Evolutionary conservation across 2,888 invertebrate genomes (phyloP).

Genomic region (Caenorhabditis sp.): DNA sequence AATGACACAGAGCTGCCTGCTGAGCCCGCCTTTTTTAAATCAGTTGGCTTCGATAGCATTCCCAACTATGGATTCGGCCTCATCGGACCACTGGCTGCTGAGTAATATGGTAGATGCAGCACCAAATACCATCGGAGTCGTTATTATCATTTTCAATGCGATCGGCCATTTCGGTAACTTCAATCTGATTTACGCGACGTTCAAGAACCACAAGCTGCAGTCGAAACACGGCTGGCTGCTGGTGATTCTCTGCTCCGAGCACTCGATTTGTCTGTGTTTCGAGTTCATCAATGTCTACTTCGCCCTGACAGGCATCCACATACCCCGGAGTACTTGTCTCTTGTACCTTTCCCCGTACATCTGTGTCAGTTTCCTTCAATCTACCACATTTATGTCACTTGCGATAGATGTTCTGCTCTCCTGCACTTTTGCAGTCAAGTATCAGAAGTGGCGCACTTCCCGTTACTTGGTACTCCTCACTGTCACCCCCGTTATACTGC

Average conservation of each 20-base stretch:
- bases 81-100: slow-evolving; percentile 21
- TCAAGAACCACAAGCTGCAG: slow-evolving; percentile 16
- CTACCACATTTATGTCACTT: slow-evolving; percentile 17
- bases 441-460: slow-evolving; percentile 21
- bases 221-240: slow-evolving; percentile 37
- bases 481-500: slow-evolving; percentile 7
- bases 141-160: slow-evolving; percentile 21
- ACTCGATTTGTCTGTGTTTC: slow-evolving; percentile 30
- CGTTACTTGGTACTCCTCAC: slow-evolving; percentile 19
- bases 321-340: slow-evolving; percentile 12
- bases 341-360: slow-evolving; percentile 32
- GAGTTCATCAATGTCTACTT: slow-evolving; percentile 42
- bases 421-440: slow-evolving; percentile 12
- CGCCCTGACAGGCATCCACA: slow-evolving; percentile 21
- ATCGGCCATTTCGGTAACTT: slow-evolving; percentile 44
- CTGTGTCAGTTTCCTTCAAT: slow-evolving; percentile 30
- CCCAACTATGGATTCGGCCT: no score
- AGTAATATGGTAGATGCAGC: background rate
- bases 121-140: slow-evolving; percentile 17
- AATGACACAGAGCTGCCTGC: no score
- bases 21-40: no score
- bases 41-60: no score
- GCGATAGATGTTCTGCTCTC: slow-evolving; percentile 36
- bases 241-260: slow-evolving; percentile 28
- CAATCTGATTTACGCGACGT: slow-evolving; percentile 22